These are phyloP conservation scores for Pollenia griseotomentosa DNA, from an alignment of 2,888 invertebrate species.

Conservation along the genomic window DNA sequence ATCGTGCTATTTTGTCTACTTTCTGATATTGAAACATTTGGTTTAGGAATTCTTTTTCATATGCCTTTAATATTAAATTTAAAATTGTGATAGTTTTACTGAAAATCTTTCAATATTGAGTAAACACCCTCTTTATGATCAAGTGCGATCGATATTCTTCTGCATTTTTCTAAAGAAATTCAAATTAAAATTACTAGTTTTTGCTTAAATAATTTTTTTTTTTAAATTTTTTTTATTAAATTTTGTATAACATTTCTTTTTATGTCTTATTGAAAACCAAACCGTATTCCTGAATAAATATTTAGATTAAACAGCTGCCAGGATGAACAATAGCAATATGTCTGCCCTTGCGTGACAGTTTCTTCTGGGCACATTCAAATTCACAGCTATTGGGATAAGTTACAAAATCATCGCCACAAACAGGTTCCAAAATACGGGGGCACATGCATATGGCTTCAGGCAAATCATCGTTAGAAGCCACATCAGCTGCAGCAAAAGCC, in stretches of 20 bases:
- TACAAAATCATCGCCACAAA: conserved; percentile 75
- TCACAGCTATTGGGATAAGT: conserved; percentile 79
- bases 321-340: conserved; percentile 63
- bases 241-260: background rate
- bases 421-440: conserved; percentile 74
- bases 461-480: conserved; percentile 13
- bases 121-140: too few relatives aligned
- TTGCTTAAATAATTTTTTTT: background rate
- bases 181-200: background rate
- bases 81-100: too few relatives aligned
- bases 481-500: conserved; percentile 66
- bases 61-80: too few relatives aligned
- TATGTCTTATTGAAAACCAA: background rate
- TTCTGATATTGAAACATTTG: too few relatives aligned
- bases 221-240: background rate
- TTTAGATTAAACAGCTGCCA: conserved; percentile 73
- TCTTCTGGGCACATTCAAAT: conserved; percentile 76
- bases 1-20: too few relatives aligned
- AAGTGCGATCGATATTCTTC: too few relatives aligned
- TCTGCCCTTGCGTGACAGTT: conserved; percentile 68
- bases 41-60: too few relatives aligned
- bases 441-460: conserved; percentile 72
- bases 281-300: background rate
- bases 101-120: too few relatives aligned
- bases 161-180: background rate